phyloP scores from a whole-genome alignment of 2,113 vertebrate species.

The Macaca nemestrina region DNA sequence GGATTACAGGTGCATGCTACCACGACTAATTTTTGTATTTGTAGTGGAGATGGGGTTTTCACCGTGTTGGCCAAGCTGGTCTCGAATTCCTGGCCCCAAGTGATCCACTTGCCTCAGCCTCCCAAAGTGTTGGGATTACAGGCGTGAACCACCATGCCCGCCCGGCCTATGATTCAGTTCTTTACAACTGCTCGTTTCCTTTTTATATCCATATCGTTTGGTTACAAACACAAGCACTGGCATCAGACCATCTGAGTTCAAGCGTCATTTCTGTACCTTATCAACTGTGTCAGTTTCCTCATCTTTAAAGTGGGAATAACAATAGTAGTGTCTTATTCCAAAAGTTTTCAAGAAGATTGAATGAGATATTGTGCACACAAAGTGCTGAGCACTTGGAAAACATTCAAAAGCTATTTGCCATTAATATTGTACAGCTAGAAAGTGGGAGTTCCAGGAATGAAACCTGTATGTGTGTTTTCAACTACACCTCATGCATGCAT shows the following conservation, averaged over 20 bases:
- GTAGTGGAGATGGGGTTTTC: no score
- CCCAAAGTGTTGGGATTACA: no score
- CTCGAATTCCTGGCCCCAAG: no score
- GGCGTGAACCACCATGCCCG: no score
- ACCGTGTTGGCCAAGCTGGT: no score
- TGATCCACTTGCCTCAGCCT: no score
- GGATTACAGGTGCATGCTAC: no score
- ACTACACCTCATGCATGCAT: background rate
- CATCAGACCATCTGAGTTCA: background rate
- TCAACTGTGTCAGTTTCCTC: background rate
- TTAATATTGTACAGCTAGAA: background rate
- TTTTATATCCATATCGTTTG: background rate
- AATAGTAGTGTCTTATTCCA: background rate
- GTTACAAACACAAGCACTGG: background rate
- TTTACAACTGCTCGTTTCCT: background rate
- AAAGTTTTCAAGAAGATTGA: background rate
- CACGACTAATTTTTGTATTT: no score
- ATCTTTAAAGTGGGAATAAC: background rate
- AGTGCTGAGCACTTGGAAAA: background rate
- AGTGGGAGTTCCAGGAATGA: background rate
- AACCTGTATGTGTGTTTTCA: background rate
- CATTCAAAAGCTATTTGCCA: background rate
- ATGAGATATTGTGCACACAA: background rate
- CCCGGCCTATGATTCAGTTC: background rate
- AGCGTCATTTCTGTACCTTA: background rate